phyloP scores from a whole-genome alignment of 2,797 vertebrate genomes.

The Labroides dimidiatus region DNA sequence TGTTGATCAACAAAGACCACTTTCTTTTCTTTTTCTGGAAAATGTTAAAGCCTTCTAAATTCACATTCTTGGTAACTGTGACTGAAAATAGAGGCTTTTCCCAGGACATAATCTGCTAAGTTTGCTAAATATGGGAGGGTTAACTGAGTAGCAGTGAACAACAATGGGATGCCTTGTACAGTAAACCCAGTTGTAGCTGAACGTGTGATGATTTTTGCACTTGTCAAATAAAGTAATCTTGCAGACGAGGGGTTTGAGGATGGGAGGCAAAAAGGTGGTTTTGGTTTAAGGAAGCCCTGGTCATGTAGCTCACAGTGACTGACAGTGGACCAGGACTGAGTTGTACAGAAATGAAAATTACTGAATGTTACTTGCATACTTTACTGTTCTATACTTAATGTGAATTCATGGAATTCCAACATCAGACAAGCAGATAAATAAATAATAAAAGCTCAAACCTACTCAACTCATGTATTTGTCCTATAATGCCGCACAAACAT shows the following conservation, averaged over 20 bases:
- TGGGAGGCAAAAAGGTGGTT: conserved; percentile 1
- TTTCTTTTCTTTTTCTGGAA: too few relatives aligned
- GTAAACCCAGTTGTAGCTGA: conserved; percentile 42
- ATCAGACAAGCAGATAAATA: conserved; percentile 72
- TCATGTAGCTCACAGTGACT: conserved; percentile 45
- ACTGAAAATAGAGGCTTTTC: conserved; percentile 29
- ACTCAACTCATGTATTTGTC: conserved; percentile 42
- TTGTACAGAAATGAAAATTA: conserved; percentile 66
- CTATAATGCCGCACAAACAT: conserved; percentile 14
- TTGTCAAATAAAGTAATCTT: conserved; percentile 43
- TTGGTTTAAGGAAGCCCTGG: conserved; percentile 23
- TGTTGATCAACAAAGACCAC: too few relatives aligned
- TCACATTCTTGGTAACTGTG: conserved; percentile 4
- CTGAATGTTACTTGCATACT: conserved; percentile 79
- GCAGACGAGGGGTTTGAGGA: conserved; percentile 22
- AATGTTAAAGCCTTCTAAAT: too few relatives aligned
- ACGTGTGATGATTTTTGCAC: conserved; percentile 53
- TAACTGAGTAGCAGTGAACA: conserved; percentile 15
- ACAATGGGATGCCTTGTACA: conserved; percentile 42
- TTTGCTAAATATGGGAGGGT: conserved; percentile 13
- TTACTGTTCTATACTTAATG: conserved; percentile 80
- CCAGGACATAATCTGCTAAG: conserved; percentile 48
- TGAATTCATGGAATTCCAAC: conserved; percentile 78
- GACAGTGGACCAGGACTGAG: conserved; percentile 53
- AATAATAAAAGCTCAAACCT: conserved; percentile 76